Base-by-base conservation (phyloP, 1,140 invertebrate genomes). In the Hormaphis cornu region DNA sequence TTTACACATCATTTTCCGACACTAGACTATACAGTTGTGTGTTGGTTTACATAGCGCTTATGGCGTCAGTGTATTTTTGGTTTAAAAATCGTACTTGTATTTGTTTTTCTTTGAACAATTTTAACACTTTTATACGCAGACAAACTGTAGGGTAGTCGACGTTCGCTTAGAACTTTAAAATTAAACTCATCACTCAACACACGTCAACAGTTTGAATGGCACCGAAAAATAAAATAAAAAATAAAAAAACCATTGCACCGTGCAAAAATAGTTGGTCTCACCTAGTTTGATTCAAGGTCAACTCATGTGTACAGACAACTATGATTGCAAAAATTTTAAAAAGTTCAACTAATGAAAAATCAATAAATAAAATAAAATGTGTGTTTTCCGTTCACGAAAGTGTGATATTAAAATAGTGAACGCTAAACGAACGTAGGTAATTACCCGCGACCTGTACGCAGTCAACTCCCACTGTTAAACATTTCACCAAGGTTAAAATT, bases 221-320 rank as follows among this genome's bases (percentile, higher is more conserved):
- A 30, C n/a, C 16, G 14, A 48, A 66, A 48, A 33, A 50, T 18
- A 42, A 40, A 28, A n/a, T 16, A 35, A 54, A 3, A 18, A 5
- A n/a, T n/a, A n/a, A n/a, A n/a, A 8, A 5, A 22, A 44, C 30
- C 14, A 35, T 35, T 48, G 28, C 28, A 22, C 28, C 28, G 28
- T 33, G 44, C 28, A 66, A 50, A 66, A 66, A 66, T 66, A 66
- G 61, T 50, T 50, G 16, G 28, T 48, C 61, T 66, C 61, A 48
- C 42, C 42, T 66, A 66, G 44, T 20, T 66, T 66, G 24, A 35
- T 12, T 50, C 44, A 66, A 66, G 61, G 61, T 66, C 44, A 33
- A 66, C 42, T 20, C 33, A 22, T 35, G 22, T 22, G 20, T 59
- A 2, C 6, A 24, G n/a, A n/a, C n/a, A n/a, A n/a, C n/a, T n/a